Conservation (phyloP, 35 echinoderm and acorn worm genomes). For the Amphiura filiformis region DNA sequence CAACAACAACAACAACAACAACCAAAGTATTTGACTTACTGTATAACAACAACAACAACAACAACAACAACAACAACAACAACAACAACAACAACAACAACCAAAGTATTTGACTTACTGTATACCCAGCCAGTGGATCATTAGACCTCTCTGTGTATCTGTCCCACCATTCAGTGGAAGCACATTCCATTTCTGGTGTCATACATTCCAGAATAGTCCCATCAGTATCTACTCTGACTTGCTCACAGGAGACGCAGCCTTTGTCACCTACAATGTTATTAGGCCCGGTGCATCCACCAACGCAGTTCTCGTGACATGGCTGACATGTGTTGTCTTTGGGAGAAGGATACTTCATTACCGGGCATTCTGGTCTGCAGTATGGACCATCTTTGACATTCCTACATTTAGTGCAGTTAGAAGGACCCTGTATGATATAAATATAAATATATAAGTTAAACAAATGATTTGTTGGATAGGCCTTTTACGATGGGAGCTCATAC, state of each 20-base stretch:
- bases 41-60: too few relatives aligned
- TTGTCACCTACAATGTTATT: conserved; percentile 44
- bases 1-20: too few relatives aligned
- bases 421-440: too few relatives aligned
- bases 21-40: too few relatives aligned
- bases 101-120: conserved; percentile 12
- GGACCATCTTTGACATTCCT: conserved; percentile 79
- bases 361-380: conserved; percentile 70
- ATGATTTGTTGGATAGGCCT: too few relatives aligned
- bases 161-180: neutral
- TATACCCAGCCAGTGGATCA: neutral
- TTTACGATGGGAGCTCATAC: too few relatives aligned
- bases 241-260: conserved; percentile 52
- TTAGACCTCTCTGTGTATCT: neutral
- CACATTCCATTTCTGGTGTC: neutral
- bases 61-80: too few relatives aligned
- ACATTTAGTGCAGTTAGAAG: conserved; percentile 40
- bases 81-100: too few relatives aligned
- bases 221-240: conserved; percentile 32
- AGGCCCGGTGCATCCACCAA: conserved; percentile 54
- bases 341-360: conserved; percentile 47
- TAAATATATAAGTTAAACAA: too few relatives aligned
- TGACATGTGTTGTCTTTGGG: conserved; percentile 44
- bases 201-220: conserved; percentile 44
- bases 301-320: conserved; percentile 58